Evolutionary conservation across 2,888 invertebrate species (phyloP).

Genomic region (Caenorhabditis panamensis): DNA sequence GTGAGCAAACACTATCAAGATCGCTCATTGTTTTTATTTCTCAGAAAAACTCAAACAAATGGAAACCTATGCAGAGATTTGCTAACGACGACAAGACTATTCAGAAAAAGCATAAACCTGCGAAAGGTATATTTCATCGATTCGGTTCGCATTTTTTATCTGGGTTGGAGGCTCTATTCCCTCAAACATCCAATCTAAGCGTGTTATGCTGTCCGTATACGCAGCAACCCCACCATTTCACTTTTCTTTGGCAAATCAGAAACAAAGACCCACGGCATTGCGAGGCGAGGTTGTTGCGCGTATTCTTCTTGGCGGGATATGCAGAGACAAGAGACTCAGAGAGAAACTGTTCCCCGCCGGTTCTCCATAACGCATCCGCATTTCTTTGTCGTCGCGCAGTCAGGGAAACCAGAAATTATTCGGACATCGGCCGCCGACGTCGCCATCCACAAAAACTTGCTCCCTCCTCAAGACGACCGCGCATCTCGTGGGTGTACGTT

Average conservation of each 20-base stretch:
- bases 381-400: conserved; percentile 15
- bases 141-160: no score
- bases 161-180: background rate
- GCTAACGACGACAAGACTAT: conserved; percentile 18
- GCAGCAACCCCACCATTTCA: conserved; percentile 20
- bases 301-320: conserved; percentile 32
- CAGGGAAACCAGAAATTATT: conserved; percentile 49
- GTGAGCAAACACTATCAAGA: no score
- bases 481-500: conserved; percentile 57
- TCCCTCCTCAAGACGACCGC: conserved; percentile 22
- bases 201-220: conserved; percentile 1
- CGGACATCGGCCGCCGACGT: conserved; percentile 26
- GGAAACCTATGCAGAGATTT: conserved; percentile 51
- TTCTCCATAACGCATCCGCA: conserved; percentile 55
- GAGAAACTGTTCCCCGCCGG: conserved; percentile 40
- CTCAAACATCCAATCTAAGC: background rate
- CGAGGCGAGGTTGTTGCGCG: conserved; percentile 19
- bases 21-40: background rate
- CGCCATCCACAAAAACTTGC: conserved; percentile 51
- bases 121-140: conserved; percentile 20
- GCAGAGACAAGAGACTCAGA: background rate
- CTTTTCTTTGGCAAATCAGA: conserved; percentile 40
- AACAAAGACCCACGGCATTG: conserved; percentile 48
- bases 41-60: conserved; percentile 46
- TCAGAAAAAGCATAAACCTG: conserved; percentile 13